Base-by-base conservation (phyloP, 2,797 vertebrate species). In the Pyrocephalus nanus region DNA sequence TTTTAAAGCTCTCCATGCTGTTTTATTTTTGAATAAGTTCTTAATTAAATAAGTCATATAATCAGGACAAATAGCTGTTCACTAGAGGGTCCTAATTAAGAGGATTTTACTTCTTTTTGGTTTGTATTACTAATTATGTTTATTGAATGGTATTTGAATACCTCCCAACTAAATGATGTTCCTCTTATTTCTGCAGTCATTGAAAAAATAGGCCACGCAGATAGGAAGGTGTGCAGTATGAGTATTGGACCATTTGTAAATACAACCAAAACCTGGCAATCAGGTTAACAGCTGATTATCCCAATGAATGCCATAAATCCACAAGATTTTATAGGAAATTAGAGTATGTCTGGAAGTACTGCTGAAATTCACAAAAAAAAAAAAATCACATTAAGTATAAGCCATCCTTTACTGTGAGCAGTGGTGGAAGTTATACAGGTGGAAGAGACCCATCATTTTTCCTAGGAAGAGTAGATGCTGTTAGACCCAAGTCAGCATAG, bases 31-130 rank as follows among this genome's bases (percentile, higher is more conserved):
- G 0, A 90, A 29, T 88, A 83, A 72, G 42, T 69, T 75, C 6
- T 81, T 90, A 92, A 86, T 91, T 91, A 66, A 91, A 70, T 42
- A 71, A 86, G 58, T 84, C 69, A 57, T 92, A 47, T 80, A 87
- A 92, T 90, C 54, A 87, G 61, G 40, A 65, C 51, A 88, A 70
- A 74, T 87, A 92, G 43, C 50, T 91, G 67, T 86, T 96, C 65
- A 82, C 57, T 73, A 34, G 23, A 48, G 26, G 89, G 72, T 82
- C 65, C 90, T 92, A 93, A 94, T 93, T 88, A 91, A 79, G 74
- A 75, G 43, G 30, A 72, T 94, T 91, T 95, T 89, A 51, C n/a
- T 58, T 25, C 58, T 43, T 90, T 94, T 90, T 86, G 66, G 51
- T 86, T 75, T 89, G 30, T 80, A 32, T 83, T 90, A 17, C 57